Evolutionary conservation across 2,888 invertebrate genomes (phyloP).

Genomic region (Tipula vernalis): DNA sequence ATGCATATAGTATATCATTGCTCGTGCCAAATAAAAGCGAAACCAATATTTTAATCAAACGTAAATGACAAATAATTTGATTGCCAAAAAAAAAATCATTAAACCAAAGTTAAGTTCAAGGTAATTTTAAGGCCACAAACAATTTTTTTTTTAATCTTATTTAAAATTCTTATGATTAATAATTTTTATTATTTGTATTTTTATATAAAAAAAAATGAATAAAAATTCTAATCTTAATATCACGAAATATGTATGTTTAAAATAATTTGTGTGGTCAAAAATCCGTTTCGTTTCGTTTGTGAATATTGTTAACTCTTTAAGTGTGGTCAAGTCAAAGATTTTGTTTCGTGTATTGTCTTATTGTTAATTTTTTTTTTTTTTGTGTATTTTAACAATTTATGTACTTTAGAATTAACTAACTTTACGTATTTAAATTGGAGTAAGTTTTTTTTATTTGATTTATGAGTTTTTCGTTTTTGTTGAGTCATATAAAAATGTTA

Average conservation of each 20-base stretch:
- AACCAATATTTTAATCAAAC: not conserved
- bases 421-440: not conserved
- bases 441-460: not conserved
- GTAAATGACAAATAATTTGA: not conserved
- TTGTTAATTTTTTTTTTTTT: not conserved
- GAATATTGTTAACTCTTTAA: not conserved
- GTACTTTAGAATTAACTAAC: not conserved
- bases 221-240: not conserved
- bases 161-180: not conserved
- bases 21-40: not conserved
- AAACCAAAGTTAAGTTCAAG: not conserved
- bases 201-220: not conserved
- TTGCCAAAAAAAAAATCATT: not conserved
- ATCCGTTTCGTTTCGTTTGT: not conserved
- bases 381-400: not conserved
- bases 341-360: not conserved
- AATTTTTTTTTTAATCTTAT: not conserved
- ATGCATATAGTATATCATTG: not conserved
- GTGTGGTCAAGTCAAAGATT: conserved; percentile 4
- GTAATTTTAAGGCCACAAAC: not conserved
- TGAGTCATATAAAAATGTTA: not conserved
- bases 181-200: not conserved
- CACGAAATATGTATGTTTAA: not conserved
- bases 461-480: not conserved
- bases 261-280: not conserved